Evolutionary conservation across 1,140 invertebrate species (phyloP).

Genomic region (Euura saliciscinereae): DNA sequence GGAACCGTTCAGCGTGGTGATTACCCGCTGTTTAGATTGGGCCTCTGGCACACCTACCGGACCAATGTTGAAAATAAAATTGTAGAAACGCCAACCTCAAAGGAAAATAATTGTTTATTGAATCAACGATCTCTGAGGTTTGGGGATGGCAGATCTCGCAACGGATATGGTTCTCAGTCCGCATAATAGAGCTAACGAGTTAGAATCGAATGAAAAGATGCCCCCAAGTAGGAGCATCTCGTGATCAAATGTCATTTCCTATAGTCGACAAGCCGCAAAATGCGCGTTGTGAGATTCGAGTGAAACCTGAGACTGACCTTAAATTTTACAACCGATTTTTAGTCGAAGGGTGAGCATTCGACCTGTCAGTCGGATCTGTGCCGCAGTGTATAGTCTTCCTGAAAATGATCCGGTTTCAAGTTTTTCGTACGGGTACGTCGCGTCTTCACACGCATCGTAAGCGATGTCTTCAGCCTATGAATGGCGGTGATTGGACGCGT

Average conservation of each 20-base stretch:
- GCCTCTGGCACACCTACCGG: no score
- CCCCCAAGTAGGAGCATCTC: conserved; percentile 9
- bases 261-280: no score
- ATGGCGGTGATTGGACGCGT: conserved; percentile 18
- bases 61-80: no score
- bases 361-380: not conserved
- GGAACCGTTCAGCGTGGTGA: conserved; percentile 22
- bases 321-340: not conserved
- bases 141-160: not conserved
- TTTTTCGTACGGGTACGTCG: conserved; percentile 13
- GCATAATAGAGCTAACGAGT: conserved; percentile 34
- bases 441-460: conserved; percentile 30
- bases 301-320: not conserved
- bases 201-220: conserved; percentile 28
- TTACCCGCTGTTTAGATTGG: conserved; percentile 32
- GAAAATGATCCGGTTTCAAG: conserved; percentile 4
- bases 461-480: conserved; percentile 2
- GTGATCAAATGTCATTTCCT: conserved; percentile 7
- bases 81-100: no score
- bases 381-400: not conserved
- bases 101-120: no score
- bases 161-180: not conserved
- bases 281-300: not conserved
- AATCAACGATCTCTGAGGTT: not conserved
- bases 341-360: not conserved